Percentiles rank a stretch among this genome's conserved stretches.
Evolutionary conservation across 2,113 vertebrate genomes (phyloP).

Genomic region (Chauna torquata): DNA sequence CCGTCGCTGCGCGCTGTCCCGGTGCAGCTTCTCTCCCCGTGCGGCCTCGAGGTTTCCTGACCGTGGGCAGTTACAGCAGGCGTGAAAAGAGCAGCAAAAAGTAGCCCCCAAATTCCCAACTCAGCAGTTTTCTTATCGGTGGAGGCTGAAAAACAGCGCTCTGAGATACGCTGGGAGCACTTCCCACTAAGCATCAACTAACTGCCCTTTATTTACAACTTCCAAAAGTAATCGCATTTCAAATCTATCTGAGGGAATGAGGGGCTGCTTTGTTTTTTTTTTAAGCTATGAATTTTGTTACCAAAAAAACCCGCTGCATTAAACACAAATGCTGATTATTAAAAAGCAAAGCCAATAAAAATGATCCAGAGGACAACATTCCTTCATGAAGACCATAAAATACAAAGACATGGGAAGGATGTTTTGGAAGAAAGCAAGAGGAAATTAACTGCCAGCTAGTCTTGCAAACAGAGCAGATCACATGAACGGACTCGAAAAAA

Average conservation of each 20-base stretch:
- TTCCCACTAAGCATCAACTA: constrained; percentile 46
- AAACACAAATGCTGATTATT: constrained; percentile 34
- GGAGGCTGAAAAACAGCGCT: not conserved
- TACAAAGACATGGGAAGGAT: not conserved
- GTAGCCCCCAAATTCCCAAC: not conserved
- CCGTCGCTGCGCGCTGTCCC: fast-evolving
- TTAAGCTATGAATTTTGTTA: constrained; percentile 16
- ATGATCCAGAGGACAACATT: constrained; percentile 37
- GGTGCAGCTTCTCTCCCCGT: too few relatives aligned
- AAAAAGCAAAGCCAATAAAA: constrained; percentile 52
- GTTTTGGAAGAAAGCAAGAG: not conserved
- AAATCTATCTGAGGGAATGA: constrained; percentile 18
- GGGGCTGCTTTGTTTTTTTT: not conserved
- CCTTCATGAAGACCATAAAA: constrained; percentile 27
- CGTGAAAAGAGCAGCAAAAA: not conserved
- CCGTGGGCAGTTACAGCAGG: not conserved
- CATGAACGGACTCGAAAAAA: not conserved
- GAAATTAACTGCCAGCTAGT: constrained; percentile 7
- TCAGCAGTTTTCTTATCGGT: constrained; percentile 32
- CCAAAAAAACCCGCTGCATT: constrained; percentile 1
- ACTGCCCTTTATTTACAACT: constrained; percentile 36
- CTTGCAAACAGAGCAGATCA: constrained; percentile 6
- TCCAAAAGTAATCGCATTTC: not conserved
- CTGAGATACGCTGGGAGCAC: constrained; percentile 34
- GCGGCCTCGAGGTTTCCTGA: not conserved